Evolutionary conservation across 2,797 vertebrate genomes (phyloP).

Genomic region (Alfaro cultratus): DNA sequence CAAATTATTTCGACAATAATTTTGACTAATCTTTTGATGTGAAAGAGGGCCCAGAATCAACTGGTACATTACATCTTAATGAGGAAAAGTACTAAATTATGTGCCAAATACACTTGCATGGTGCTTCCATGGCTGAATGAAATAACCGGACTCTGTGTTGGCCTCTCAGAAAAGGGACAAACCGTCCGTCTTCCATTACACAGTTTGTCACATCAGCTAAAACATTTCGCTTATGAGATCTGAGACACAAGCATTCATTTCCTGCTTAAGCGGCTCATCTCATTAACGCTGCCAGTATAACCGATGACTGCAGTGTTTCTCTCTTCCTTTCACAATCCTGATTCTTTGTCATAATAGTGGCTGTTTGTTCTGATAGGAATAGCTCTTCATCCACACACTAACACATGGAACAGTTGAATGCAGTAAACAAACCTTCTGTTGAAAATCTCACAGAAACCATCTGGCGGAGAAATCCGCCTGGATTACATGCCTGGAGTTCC

Average conservation of each 20-base stretch:
- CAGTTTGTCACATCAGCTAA: neutral
- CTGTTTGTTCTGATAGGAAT: conserved; percentile 20
- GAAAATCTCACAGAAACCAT: conserved; percentile 41
- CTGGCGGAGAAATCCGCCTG: conserved; percentile 38
- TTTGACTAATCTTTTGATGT: neutral
- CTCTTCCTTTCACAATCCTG: neutral
- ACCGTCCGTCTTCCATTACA: neutral
- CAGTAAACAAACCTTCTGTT: conserved; percentile 22
- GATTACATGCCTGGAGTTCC: conserved; percentile 50
- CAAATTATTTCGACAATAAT: neutral
- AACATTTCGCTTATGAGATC: neutral
- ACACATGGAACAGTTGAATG: conserved; percentile 11
- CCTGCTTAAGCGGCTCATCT: neutral
- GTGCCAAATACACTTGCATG: neutral
- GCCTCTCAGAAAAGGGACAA: neutral
- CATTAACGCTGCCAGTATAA: neutral
- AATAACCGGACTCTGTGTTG: neutral
- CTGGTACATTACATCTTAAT: neutral
- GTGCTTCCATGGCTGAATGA: neutral
- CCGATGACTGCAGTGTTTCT: neutral
- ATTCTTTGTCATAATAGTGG: neutral
- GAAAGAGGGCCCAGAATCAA: neutral
- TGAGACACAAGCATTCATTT: neutral
- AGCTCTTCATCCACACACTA: conserved; percentile 11
- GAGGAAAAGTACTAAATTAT: neutral